Base-by-base conservation (phyloP, 2,797 vertebrate genomes). In the Darevskia mixta region DNA sequence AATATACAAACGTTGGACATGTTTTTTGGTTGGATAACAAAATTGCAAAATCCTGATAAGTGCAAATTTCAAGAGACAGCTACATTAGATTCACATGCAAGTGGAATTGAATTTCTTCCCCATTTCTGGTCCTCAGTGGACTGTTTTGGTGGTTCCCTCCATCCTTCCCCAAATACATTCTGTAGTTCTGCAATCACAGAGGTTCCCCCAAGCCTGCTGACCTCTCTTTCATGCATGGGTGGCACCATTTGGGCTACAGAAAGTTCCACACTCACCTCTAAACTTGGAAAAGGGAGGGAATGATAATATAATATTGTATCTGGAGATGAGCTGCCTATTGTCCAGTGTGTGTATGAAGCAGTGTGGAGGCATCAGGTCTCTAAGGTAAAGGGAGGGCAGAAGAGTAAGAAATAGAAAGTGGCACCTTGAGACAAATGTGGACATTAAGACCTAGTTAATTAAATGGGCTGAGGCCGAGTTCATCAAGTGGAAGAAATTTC, bases 401-500 rank as follows among this genome's bases (percentile, higher is more conserved):
- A 79, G 18, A 86, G 43, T 35, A 87, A 87, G 87, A 92, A 90
- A 95, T 88, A 3, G 1, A 82, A 92, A 92, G 61, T 83, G 90
- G 66, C 90, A 90, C 87, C 90, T 1, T 1, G 86, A 92, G 86
- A 93, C 83, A 29, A 92, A 25, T 89, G 32, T 88, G 93, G 86
- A 83, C 78, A 82, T 82, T 85, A 86, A 82, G 85, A 87, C 38
- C 87, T 73, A 73, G n/a, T 83, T 90, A 87, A 86, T 90, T 86
- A 79, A 91, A 93, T 91, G 90, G 92, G 87, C 90, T 89, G 90
- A 86, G 75, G 89, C 78, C 18, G 81, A 83, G 43, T 86, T 87
- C 90, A 87, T 87, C 90, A 92, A 86, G 25, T 1, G 8, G 83
- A 95, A 93, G 89, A 90, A 92, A 92, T 90, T 91, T 93, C 55